These are phyloP conservation scores for Drosophila prostipennis DNA, from an alignment of 2,888 invertebrate genomes.

Conservation along the genomic window DNA sequence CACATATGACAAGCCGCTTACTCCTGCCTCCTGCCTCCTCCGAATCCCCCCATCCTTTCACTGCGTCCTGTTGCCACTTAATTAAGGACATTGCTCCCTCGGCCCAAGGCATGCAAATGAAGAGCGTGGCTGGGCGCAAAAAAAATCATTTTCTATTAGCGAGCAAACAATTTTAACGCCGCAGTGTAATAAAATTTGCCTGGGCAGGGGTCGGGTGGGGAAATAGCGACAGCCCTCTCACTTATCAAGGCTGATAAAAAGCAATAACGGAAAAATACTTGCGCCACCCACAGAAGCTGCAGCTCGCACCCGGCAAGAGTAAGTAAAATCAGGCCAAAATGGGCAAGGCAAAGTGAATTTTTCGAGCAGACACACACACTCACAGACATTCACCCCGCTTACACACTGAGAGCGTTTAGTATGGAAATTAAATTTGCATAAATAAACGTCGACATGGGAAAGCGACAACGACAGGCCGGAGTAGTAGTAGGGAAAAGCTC, in stretches of 20 bases:
- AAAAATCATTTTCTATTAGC: slow-evolving; percentile 73
- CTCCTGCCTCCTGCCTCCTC: slow-evolving; percentile 7
- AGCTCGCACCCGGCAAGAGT: slow-evolving; percentile 50
- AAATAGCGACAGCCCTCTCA: slow-evolving; percentile 42
- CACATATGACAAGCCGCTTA: slow-evolving; percentile 62
- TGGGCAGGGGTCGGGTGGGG: neutral
- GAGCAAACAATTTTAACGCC: slow-evolving; percentile 72
- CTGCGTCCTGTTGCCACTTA: slow-evolving; percentile 56
- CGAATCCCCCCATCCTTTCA: neutral
- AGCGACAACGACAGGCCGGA: slow-evolving; percentile 42
- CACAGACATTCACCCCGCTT: slow-evolving; percentile 12
- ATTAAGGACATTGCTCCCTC: slow-evolving; percentile 74
- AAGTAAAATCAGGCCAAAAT: slow-evolving; percentile 71
- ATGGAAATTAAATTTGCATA: slow-evolving; percentile 80
- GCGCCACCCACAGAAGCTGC: slow-evolving; percentile 41
- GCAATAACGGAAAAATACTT: slow-evolving; percentile 70
- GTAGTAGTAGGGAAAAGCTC: slow-evolving; percentile 14
- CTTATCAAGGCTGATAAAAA: slow-evolving; percentile 76
- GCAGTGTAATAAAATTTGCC: slow-evolving; percentile 68
- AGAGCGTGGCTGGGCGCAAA: slow-evolving; percentile 44
- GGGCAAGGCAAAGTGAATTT: slow-evolving; percentile 71
- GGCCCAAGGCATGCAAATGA: slow-evolving; percentile 69
- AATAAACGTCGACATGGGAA: slow-evolving; percentile 77
- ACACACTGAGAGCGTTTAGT: slow-evolving; percentile 67
- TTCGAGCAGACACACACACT: slow-evolving; percentile 34